Base-by-base conservation (phyloP, 2,797 vertebrate species). In the Typhlichthys subterraneus region DNA sequence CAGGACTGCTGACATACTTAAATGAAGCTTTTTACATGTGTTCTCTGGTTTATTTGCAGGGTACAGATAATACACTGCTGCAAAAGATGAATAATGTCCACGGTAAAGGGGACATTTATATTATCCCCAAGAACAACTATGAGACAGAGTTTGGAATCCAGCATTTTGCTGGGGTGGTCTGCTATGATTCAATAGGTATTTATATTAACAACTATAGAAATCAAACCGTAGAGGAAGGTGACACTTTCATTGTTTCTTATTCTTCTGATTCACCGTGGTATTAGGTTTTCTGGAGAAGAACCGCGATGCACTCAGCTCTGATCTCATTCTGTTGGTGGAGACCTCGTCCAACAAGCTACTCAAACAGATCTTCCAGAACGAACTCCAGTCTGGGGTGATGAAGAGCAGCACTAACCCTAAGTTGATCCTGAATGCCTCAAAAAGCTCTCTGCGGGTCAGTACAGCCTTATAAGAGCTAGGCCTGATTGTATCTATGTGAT, bases 281-380 rank as follows among this genome's bases (percentile, higher is more conserved):
- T 17, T 12, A 99, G 97, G 95, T 73, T 98, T 99, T 77, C 91
- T 99, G 72, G 97, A 99, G 84, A 99, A 99, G 79, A 99, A 99
- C 76, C 94, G 96, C 15, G 97, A 99, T 9, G 78, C 93, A 1
- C 76, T 99, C 67, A 98, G 94, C 79, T 67, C 87, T 54, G 95
- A 97, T 46, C 81, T 98, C 69, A 90, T 98, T 57, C 83, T 91
- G 53, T 72, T 97, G 79, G 85, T 98, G 79, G 83, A 95, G 67
- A 94, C 91, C 4, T 98, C 97, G 12, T 84, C 83, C 84, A 98
- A 93, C 86, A 95, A 94, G 75, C 95, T 99, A 72, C 89, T 99
- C 69, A 95, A 84, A 65, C 82, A 93, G 68, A 83, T 91, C 45
- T 99, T 99, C 84, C 85, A 91, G 0, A 73, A 48, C 0, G 88